phyloP scores from a whole-genome alignment of 2,113 vertebrate genomes.

The Diadophis punctatus region DNA sequence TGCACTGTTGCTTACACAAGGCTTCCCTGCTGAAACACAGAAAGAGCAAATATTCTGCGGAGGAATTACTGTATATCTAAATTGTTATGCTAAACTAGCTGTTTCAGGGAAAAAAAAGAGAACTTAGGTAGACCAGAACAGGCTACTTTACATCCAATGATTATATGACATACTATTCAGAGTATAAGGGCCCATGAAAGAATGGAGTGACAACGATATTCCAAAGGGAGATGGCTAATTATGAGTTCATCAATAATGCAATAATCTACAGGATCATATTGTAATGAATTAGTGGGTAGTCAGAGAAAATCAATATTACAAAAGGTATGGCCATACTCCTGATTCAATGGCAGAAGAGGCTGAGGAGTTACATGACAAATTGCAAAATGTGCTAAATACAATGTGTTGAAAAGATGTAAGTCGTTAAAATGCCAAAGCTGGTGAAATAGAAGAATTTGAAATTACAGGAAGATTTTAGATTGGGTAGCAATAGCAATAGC shows the following conservation, averaged over 20 bases:
- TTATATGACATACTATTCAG: neutral
- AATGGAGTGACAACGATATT: neutral
- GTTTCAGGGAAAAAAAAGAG: neutral
- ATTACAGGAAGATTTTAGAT: neutral
- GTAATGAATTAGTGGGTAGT: neutral
- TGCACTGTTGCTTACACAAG: conserved; percentile 33
- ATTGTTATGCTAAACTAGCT: neutral
- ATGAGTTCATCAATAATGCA: neutral
- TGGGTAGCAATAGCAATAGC: neutral
- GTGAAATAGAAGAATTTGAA: neutral
- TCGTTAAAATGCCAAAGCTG: neutral
- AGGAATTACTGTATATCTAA: neutral
- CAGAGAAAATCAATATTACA: neutral
- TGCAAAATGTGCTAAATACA: neutral
- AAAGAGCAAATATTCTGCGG: conserved; percentile 4
- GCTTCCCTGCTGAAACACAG: conserved; percentile 10
- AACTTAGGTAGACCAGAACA: neutral
- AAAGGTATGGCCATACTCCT: neutral
- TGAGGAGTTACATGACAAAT: neutral
- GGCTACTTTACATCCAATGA: neutral
- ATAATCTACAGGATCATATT: neutral
- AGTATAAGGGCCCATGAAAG: neutral
- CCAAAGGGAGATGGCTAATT: neutral
- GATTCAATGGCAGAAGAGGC: neutral
- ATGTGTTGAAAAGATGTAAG: neutral